Conservation (phyloP, 2,888 invertebrate species). For the Drosophila kokeensis region DNA sequence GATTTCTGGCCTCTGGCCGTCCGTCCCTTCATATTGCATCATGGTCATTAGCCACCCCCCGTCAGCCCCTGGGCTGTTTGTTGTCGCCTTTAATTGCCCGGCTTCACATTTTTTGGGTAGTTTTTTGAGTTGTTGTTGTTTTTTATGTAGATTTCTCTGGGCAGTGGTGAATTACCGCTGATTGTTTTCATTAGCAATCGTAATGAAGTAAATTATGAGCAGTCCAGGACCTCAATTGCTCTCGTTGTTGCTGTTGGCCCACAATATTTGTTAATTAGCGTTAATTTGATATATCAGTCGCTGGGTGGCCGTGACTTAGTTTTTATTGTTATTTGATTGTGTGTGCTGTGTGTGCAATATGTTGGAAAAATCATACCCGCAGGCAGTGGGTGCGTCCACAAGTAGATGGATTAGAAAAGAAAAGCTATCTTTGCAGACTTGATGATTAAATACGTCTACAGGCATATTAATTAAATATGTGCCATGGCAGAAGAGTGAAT, state of each 20-base stretch:
- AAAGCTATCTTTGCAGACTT: not conserved
- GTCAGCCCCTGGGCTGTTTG: slow-evolving; percentile 58
- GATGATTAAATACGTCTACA: not conserved
- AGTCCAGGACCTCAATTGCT: slow-evolving; percentile 48
- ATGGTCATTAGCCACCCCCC: slow-evolving; percentile 70
- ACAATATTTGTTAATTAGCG: slow-evolving; percentile 70
- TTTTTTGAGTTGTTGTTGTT: slow-evolving; percentile 20
- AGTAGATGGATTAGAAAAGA: not conserved
- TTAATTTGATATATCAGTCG: slow-evolving; percentile 65
- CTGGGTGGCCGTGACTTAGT: slow-evolving; percentile 31
- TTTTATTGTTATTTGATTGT: slow-evolving; percentile 62
- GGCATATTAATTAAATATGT: not conserved
- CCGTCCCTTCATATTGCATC: slow-evolving; percentile 57
- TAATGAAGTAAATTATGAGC: slow-evolving; percentile 76
- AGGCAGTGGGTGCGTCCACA: not conserved
- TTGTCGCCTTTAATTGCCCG: slow-evolving; percentile 77
- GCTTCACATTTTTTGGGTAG: slow-evolving; percentile 45
- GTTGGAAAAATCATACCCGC: slow-evolving; percentile 27
- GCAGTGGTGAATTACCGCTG: slow-evolving; percentile 65
- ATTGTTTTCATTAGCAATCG: slow-evolving; percentile 76
- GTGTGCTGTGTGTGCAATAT: slow-evolving; percentile 39
- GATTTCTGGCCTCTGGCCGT: slow-evolving; percentile 63
- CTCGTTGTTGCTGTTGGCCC: slow-evolving; percentile 22
- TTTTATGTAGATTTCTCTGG: slow-evolving; percentile 65
- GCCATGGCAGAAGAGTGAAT: not conserved